Base-by-base conservation (phyloP, 2,113 vertebrate genomes). In the Pimephales promelas region DNA sequence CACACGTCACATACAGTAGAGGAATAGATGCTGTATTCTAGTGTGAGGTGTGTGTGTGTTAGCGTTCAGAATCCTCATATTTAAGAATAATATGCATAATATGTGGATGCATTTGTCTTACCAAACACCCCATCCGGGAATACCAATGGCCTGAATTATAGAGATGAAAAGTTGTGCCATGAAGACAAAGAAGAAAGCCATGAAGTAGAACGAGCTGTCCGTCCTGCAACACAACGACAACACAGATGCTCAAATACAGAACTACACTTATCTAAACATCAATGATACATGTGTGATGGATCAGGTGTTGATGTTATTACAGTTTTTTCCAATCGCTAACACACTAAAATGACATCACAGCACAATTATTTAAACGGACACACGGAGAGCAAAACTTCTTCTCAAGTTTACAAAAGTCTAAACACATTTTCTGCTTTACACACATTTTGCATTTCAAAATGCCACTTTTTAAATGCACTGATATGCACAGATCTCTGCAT, bases 41-140 rank as follows among this genome's bases (percentile, higher is more conserved):
- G 43, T 22, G 40, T 16, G 28, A 45, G 36, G n/a, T 24, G 5
- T 24, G n/a, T 24, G 5, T 24, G 13, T 71, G 70, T 47, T 72
- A 45, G n/a, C 22, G 24, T 24, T 43, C 66, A 40, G 1, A 70
- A 22, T 7, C 0, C 22, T 72, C 5, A 24, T 22, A 2, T 40
- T 43, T 13, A 3, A 16, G 13, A 11, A 4, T 68, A 10, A 4
- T 40, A n/a, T n/a, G 36, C 5, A 4, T 68, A 10, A 4, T 40
- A n/a, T n/a, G 36, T 11, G 18, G 9, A 43, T 4, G 36, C 20
- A 43, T 20, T 45, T 45, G 36, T 85, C 97, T 97, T 94, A 99
- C 98, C 98, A 99, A 81, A 99, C 97, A 1, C 98, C 98, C 98
- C 98, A 99, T 88, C 98, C 98, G 45, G 98, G 97, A 84, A 99